Base-by-base conservation (phyloP, 2,888 invertebrate species). In the Drosophila falleni region DNA sequence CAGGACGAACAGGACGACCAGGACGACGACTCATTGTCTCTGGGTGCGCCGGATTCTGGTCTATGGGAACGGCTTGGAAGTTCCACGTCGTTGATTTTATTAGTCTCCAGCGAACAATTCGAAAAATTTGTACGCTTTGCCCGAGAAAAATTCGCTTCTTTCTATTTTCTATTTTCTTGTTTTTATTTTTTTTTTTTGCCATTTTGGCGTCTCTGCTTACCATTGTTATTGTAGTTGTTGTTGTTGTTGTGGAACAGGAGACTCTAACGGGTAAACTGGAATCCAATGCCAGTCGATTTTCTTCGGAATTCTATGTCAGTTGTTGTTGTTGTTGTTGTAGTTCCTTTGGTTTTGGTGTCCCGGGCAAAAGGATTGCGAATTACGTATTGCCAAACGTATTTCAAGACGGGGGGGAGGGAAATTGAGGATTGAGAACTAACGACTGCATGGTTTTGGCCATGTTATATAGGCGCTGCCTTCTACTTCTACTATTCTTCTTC, bases 21-120 rank as follows among this genome's bases (percentile, higher is more conserved):
- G 47, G 71, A 71, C 56, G 71, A 80, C 78, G 84, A 70, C 75
- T 83, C 84, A 87, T 89, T 87, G 84, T 83, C 88, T 88, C 83
- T 80, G 56, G 61, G 61, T 55, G 35, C 62, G 67, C 50, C 51
- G 54, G 61, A 49, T 53, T 29, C 42, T 66, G 71, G 85, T 87
- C 86, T 82, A 87, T 87, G 84, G 89, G 84, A 85, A 85, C 89
- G 90, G 89, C 90, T 92, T 90, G 80, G 78, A 85, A 91, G 92
- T 92, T 92, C 90, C 92, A 91, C 91, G 87, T 91, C 92, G 92
- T 92, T 92, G 92, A 91, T 92, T 92, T 92, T 92, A 92, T 92
- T 92, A 92, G 92, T 92, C 92, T 92, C 92, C 79, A 90, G 92
- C 91, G 92, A 91, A 91, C 91, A 92, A 92, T 92, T 92, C 89